These are phyloP conservation scores for Zoanthus gigantus DNA, from an alignment of 92 coral and sea anemone genomes.

Conservation along the genomic window DNA sequence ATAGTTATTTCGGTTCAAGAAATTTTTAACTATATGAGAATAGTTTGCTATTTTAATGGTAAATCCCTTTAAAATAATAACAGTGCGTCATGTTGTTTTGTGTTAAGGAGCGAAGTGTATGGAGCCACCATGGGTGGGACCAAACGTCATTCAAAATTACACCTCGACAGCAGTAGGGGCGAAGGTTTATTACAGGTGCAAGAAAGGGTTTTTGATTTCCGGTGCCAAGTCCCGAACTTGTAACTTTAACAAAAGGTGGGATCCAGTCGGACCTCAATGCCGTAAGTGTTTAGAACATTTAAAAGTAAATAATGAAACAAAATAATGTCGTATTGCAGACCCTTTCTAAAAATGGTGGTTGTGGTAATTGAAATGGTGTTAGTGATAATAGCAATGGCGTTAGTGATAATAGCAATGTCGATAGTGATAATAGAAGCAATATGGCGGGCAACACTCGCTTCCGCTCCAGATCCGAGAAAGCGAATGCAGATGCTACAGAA, in stretches of 20 bases:
- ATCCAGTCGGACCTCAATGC: slow-evolving; percentile 78
- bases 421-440: too few relatives aligned
- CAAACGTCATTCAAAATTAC: slow-evolving; percentile 52
- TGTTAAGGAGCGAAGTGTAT: slow-evolving; percentile 54
- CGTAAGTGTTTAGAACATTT: slow-evolving; percentile 54
- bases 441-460: too few relatives aligned
- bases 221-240: slow-evolving; percentile 77
- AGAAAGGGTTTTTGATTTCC: slow-evolving; percentile 66
- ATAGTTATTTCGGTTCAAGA: too few relatives aligned
- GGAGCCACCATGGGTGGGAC: slow-evolving; percentile 60
- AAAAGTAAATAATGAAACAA: neutral
- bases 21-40: too few relatives aligned
- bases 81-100: neutral
- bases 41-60: too few relatives aligned
- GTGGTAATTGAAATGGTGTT: too few relatives aligned
- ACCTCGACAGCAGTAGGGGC: slow-evolving; percentile 65
- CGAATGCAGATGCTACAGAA: too few relatives aligned
- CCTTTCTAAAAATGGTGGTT: too few relatives aligned
- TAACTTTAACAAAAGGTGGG: slow-evolving; percentile 79
- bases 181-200: slow-evolving; percentile 71
- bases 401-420: too few relatives aligned
- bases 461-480: too few relatives aligned
- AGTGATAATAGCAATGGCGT: too few relatives aligned
- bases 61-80: too few relatives aligned
- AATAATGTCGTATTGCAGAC: neutral